A percentile compares a stretch with the other conserved stretches of the same genome.
phyloP scores from a whole-genome alignment of 2,888 invertebrate genomes.

The Ischnura elegans region DNA sequence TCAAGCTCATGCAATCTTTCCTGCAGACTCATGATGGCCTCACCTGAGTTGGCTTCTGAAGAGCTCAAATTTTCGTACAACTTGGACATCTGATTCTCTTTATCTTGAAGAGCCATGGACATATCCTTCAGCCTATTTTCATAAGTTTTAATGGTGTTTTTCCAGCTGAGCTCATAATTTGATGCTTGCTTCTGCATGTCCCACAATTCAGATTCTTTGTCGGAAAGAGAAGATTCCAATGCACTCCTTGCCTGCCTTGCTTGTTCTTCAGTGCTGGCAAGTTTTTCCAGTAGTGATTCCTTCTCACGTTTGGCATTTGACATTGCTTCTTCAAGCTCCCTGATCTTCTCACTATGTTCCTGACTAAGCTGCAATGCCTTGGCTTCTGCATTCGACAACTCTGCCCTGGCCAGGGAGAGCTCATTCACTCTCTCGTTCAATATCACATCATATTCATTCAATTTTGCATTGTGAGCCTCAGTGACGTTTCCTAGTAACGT shows the following conservation, averaged over 20 bases:
- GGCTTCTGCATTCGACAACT: slow-evolving; percentile 41
- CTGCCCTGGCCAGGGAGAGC: background rate
- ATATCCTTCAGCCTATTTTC: slow-evolving; percentile 70
- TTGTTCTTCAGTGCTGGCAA: background rate
- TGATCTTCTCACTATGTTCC: background rate
- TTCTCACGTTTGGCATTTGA: background rate
- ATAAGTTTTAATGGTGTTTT: slow-evolving; percentile 65
- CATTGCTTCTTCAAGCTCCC: background rate
- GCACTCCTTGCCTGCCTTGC: background rate
- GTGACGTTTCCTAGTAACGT: background rate
- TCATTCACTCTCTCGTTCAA: slow-evolving; percentile 1
- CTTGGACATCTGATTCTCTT: slow-evolving; percentile 63
- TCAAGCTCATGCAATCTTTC: slow-evolving; percentile 58
- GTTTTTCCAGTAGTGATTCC: background rate
- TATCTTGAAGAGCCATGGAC: slow-evolving; percentile 51
- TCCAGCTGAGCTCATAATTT: slow-evolving; percentile 63
- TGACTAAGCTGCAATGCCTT: background rate
- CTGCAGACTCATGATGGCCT: slow-evolving; percentile 51
- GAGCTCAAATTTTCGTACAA: slow-evolving; percentile 65
- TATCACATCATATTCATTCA: background rate
- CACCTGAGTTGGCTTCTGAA: slow-evolving; percentile 38
- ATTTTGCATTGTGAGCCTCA: background rate
- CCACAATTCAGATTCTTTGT: slow-evolving; percentile 35
- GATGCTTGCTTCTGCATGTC: slow-evolving; percentile 62
- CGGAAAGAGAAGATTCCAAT: slow-evolving; percentile 12